phyloP scores from a whole-genome alignment of 2,888 invertebrate species.

The Pollenia griseotomentosa region DNA sequence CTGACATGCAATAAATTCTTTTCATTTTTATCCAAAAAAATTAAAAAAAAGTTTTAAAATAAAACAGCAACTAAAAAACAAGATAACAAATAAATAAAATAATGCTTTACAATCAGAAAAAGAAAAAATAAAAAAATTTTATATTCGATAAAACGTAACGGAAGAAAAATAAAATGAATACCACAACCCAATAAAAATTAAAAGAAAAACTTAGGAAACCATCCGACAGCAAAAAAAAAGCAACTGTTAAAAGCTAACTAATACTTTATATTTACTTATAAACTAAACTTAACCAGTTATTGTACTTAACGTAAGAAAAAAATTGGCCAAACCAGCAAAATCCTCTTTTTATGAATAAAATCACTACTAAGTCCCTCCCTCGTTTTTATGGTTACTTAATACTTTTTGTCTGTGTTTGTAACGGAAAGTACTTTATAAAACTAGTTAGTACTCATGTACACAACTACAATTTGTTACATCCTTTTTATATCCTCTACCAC shows the following conservation, averaged over 20 bases:
- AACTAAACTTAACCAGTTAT: slow-evolving; percentile 15
- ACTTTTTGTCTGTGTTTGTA: slow-evolving; percentile 15
- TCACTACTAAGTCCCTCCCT: neutral
- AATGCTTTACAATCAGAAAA: slow-evolving; percentile 52
- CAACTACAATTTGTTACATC: neutral
- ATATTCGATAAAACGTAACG: slow-evolving; percentile 23
- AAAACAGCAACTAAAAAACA: slow-evolving; percentile 23
- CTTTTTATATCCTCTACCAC: neutral
- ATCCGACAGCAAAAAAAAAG: slow-evolving; percentile 1
- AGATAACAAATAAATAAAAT: slow-evolving; percentile 55
- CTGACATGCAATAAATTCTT: slow-evolving; percentile 71
- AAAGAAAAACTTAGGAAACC: slow-evolving; percentile 22
- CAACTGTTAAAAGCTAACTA: slow-evolving; percentile 58
- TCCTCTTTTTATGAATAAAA: neutral
- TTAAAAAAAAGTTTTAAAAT: neutral
- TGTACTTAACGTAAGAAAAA: neutral
- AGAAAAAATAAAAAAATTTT: slow-evolving; percentile 9
- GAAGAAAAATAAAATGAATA: slow-evolving; percentile 10
- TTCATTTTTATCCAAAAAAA: slow-evolving; percentile 54
- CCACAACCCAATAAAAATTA: slow-evolving; percentile 24
- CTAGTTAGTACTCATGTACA: neutral
- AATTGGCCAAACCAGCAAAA: neutral
- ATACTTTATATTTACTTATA: slow-evolving; percentile 53
- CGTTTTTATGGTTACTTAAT: neutral
- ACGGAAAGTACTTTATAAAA: slow-evolving; percentile 53